Evolutionary conservation across 2,888 invertebrate genomes (phyloP).

Genomic region (Stenolophus ochropezus): DNA sequence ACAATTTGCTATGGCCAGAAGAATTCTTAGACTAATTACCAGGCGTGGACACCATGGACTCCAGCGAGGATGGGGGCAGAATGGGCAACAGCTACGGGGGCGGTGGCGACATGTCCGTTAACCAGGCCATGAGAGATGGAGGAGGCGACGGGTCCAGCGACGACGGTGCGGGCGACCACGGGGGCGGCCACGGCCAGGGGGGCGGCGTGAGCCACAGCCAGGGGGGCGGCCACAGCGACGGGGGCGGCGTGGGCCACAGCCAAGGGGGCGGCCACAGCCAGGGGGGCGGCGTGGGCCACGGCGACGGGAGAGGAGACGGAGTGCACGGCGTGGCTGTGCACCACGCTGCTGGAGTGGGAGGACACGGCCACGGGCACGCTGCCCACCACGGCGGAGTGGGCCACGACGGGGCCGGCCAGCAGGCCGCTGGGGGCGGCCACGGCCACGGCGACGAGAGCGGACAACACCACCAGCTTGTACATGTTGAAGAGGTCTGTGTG

Average conservation of each 20-base stretch:
- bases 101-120: conserved; percentile 65
- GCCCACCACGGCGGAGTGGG: conserved; percentile 59
- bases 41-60: conserved; percentile 32
- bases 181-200: too few relatives aligned
- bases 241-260: too few relatives aligned
- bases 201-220: conserved; percentile 47
- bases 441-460: conserved; percentile 76
- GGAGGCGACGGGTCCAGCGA: conserved; percentile 69
- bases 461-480: conserved; percentile 76
- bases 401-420: conserved; percentile 65
- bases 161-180: conserved; percentile 65
- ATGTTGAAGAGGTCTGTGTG: conserved; percentile 66
- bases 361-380: conserved; percentile 55
- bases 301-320: conserved; percentile 59
- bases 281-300: conserved; percentile 66
- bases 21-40: conserved; percentile 11
- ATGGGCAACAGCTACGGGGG: conserved; percentile 64
- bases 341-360: conserved; percentile 62
- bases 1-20: conserved; percentile 24
- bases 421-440: conserved; percentile 72
- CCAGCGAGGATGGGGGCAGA: conserved; percentile 48
- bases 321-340: conserved; percentile 63
- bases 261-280: conserved; percentile 52
- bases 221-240: conserved; percentile 52
- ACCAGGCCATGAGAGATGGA: conserved; percentile 9